Conservation (phyloP, 2,888 invertebrate genomes). For the Stenoptilia bipunctidactyla region DNA sequence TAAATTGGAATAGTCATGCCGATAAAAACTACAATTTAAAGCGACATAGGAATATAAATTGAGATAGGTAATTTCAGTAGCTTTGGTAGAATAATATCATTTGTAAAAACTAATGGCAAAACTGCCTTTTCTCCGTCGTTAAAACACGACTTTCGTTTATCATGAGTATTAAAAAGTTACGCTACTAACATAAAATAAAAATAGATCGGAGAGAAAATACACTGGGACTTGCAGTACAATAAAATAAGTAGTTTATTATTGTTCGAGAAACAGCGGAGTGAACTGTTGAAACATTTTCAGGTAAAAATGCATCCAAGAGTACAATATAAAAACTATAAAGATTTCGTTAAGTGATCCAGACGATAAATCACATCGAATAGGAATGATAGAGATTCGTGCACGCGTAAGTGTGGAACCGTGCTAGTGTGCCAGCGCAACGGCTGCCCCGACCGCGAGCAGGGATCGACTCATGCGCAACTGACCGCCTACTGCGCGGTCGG, state of each 20-base stretch:
- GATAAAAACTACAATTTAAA: slow-evolving; percentile 65
- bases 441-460: slow-evolving; percentile 59
- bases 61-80: slow-evolving; percentile 67
- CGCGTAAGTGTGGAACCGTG: slow-evolving; percentile 61
- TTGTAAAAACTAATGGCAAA: slow-evolving; percentile 5
- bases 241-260: too few species aligned
- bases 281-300: slow-evolving; percentile 1
- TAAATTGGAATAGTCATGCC: slow-evolving; percentile 59
- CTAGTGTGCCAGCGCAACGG: slow-evolving; percentile 65
- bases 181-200: not conserved
- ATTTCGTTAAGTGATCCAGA: not conserved
- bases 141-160: not conserved
- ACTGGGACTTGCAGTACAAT: too few species aligned
- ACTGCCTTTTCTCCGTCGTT: not conserved
- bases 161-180: slow-evolving; percentile 32
- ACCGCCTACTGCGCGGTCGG: slow-evolving; percentile 69
- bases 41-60: slow-evolving; percentile 67
- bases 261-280: not conserved
- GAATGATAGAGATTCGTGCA: slow-evolving; percentile 44
- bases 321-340: slow-evolving; percentile 26
- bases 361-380: slow-evolving; percentile 12
- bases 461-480: slow-evolving; percentile 62
- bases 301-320: slow-evolving; percentile 30
- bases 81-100: slow-evolving; percentile 66
- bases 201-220: not conserved